A percentile compares a stretch with the other conserved stretches of the same genome.
Conservation (phyloP, 1,140 invertebrate genomes). For the Panagrolaimus sp. region DNA sequence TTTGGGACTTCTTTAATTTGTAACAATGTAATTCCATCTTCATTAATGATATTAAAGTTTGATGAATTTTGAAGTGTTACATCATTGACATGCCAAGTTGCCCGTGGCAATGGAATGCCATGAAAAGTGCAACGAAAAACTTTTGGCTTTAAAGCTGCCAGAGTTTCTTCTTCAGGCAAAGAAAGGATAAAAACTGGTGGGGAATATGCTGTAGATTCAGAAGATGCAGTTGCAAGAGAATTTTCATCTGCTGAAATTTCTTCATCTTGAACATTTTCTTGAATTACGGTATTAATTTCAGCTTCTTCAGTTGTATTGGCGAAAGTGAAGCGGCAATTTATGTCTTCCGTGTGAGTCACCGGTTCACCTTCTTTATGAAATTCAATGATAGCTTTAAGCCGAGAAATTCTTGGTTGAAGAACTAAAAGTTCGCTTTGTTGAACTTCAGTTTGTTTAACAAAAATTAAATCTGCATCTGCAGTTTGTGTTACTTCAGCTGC, state of each 20-base stretch:
- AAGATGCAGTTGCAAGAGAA: background rate
- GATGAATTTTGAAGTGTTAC: background rate
- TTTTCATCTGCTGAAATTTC: slow-evolving; percentile 11
- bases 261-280: slow-evolving; percentile 1
- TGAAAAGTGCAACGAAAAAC: slow-evolving; percentile 4
- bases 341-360: background rate
- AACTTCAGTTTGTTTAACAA: background rate
- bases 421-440: background rate
- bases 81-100: slow-evolving; percentile 8
- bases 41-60: background rate
- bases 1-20: background rate
- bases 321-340: background rate
- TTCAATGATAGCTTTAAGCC: slow-evolving; percentile 1
- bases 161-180: background rate
- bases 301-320: background rate
- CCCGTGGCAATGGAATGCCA: background rate
- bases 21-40: background rate
- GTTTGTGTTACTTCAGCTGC: background rate
- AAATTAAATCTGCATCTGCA: background rate
- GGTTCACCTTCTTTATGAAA: background rate
- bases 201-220: background rate
- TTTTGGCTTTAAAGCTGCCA: background rate
- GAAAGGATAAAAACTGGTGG: background rate
- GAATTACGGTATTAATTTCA: background rate
- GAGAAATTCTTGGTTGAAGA: background rate